These are phyloP conservation scores for Meloidogyne floridensis DNA, from an alignment of 1,140 invertebrate species.

Conservation along the genomic window DNA sequence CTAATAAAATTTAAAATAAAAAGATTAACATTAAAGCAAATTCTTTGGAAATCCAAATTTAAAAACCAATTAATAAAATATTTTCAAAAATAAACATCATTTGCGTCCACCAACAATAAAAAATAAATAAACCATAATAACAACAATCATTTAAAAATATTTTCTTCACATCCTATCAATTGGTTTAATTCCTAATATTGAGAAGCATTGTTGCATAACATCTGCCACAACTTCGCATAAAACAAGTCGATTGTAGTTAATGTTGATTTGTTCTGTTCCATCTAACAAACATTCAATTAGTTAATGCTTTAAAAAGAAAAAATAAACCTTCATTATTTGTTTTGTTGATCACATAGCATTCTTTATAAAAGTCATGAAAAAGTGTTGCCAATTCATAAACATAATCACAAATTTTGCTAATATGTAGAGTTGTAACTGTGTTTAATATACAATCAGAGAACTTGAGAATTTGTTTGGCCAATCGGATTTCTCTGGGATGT, in stretches of 20 bases:
- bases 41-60: too few species aligned
- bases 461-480: conserved; percentile 77
- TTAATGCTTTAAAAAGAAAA: too few species aligned
- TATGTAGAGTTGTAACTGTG: conserved; percentile 80
- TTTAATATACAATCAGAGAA: conserved; percentile 78
- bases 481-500: conserved; percentile 91
- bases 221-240: conserved; percentile 88
- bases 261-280: conserved; percentile 76
- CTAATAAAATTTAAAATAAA: too few species aligned
- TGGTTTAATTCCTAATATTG: conserved; percentile 76
- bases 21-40: too few species aligned
- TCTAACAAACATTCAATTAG: conserved; percentile 7
- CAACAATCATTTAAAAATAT: neutral
- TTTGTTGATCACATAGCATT: conserved; percentile 95
- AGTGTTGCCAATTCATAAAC: conserved; percentile 88
- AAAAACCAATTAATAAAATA: too few species aligned
- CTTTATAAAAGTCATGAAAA: conserved; percentile 96
- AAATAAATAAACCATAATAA: neutral
- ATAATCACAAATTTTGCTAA: conserved; percentile 84
- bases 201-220: conserved; percentile 82
- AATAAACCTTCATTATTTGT: conserved; percentile 68
- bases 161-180: conserved; percentile 34
- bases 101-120: neutral
- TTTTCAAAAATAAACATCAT: too few species aligned
- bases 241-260: conserved; percentile 83